Evolutionary conservation across 2,888 invertebrate species (phyloP), one percentile per base, ranked within the genome.

Genomic region (Dromius quadrimaculatus): DNA sequence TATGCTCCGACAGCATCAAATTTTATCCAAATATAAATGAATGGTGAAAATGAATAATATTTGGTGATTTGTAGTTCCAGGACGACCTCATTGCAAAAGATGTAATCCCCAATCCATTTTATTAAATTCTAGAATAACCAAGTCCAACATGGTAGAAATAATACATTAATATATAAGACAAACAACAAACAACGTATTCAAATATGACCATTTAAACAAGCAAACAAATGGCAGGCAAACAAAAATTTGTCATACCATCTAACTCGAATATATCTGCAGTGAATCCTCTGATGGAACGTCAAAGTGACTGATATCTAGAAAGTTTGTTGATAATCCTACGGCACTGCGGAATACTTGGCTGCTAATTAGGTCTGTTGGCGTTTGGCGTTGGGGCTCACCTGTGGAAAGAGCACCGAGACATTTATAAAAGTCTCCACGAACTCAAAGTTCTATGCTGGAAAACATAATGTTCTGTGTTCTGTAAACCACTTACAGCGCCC

Each of bases 331-430:
- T 47, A 50, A 47, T 64, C 62, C 62, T 47, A 45, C 47, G 50
- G 64, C 59, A 68, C 19, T 68, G 68, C 59, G 59, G 68, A 68
- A 68, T 68, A 68, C 57, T 68, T 59, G 43, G 57, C 59, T 38
- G 34, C 68, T 59, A 68, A 68, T 68, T 68, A 68, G 59, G 43
- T 45, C 68, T 41, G 59, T 59, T 66, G 38, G 23, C 41, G 54
- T 36, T 66, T 66, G 38, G 43, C 59, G 38, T 41, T 22, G 9
- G 23, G 34, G 59, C 59, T 68, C 59, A 68, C 68, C 45, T 57
- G 57, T 68, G 68, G 45, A 68, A 68, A 59, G 59, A 68, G 59
- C 59, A 57, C 32, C 43, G n/a, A 43, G 43, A 45, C 59, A 68
- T 68, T 59, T 68, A 59, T 57, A 68, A 68, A 68, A 68, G 43